Evolutionary conservation across 1,140 invertebrate species (phyloP).

Genomic region (Heliothis subflexa): DNA sequence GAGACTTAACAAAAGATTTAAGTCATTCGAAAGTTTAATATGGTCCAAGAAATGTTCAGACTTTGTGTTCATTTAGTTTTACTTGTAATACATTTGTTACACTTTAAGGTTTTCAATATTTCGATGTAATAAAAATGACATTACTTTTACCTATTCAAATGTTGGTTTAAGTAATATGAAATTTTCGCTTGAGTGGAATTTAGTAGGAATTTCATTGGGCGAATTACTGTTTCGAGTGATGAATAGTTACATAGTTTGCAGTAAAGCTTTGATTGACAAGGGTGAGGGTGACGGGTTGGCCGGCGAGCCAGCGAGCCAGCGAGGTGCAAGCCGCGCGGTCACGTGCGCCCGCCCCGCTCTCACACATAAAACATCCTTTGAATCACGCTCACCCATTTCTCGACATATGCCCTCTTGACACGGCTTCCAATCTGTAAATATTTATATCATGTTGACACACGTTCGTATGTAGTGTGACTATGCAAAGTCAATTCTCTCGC

Average conservation of each 20-base stretch:
- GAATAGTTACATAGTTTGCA: constrained; percentile 42
- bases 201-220: constrained; percentile 26
- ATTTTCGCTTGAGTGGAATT: constrained; percentile 25
- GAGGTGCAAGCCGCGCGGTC: constrained; percentile 34
- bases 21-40: constrained; percentile 30
- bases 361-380: constrained; percentile 38
- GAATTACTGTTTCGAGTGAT: constrained; percentile 32
- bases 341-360: constrained; percentile 27
- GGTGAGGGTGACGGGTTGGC: constrained; percentile 39
- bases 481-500: constrained; percentile 28
- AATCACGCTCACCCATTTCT: constrained; percentile 23
- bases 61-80: neutral
- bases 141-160: neutral
- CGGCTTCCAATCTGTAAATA: constrained; percentile 41
- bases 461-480: constrained; percentile 36
- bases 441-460: constrained; percentile 39
- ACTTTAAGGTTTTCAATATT: neutral
- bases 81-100: neutral
- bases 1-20: constrained; percentile 15
- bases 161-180: constrained; percentile 20
- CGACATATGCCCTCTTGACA: constrained; percentile 37
- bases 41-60: neutral
- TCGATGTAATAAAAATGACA: no score
- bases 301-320: constrained; percentile 18
- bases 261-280: constrained; percentile 42